Evolutionary conservation across 2,797 vertebrate genomes (phyloP).

Genomic region (Sciaenops ocellatus): DNA sequence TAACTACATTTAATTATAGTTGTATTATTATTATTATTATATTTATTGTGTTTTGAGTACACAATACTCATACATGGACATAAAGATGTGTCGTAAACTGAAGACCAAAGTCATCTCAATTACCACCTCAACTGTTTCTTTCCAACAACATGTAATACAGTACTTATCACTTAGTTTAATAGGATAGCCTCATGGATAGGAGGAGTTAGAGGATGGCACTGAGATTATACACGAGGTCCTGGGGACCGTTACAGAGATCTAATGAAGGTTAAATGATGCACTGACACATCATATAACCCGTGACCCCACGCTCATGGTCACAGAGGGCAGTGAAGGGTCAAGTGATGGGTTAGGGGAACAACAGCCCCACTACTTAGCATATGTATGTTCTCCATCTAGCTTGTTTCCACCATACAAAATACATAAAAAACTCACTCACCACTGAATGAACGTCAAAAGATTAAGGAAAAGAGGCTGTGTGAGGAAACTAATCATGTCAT

Average conservation of each 20-base stretch:
- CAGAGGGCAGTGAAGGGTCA: not conserved
- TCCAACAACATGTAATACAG: not conserved
- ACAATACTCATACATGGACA: too few species aligned
- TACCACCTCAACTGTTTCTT: not conserved
- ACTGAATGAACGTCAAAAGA: constrained; percentile 2
- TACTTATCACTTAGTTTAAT: not conserved
- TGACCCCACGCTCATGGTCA: not conserved
- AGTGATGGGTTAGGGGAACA: not conserved
- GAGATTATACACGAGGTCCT: not conserved
- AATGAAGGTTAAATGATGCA: not conserved
- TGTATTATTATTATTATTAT: too few species aligned
- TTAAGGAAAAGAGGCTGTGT: constrained; percentile 3
- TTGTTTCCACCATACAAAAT: not conserved
- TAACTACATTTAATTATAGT: too few species aligned
- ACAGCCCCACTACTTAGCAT: not conserved
- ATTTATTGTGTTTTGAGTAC: too few species aligned
- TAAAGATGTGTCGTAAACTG: too few species aligned
- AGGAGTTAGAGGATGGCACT: too few species aligned
- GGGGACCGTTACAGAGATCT: not conserved
- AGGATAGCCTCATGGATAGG: too few species aligned
- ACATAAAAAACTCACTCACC: not conserved
- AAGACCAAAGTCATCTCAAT: too few species aligned
- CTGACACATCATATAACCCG: not conserved
- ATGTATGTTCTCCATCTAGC: not conserved
- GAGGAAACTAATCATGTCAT: constrained; percentile 3